Percentiles rank a stretch among this genome's conserved stretches.
Evolutionary conservation across 2,888 invertebrate genomes (phyloP).

Genomic region (Platypus cylindrus): DNA sequence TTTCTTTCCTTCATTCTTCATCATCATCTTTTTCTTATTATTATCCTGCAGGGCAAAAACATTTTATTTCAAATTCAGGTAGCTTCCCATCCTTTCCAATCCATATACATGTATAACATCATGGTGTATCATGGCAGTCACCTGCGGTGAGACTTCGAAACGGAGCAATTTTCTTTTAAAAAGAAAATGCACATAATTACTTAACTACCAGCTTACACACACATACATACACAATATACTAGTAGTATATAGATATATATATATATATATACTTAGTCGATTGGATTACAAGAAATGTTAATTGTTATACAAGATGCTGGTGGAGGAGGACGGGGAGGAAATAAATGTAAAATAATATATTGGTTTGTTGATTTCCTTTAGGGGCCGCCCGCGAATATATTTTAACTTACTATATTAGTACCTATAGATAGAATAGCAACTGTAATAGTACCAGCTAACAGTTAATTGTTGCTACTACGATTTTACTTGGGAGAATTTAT

Average conservation of each 20-base stretch:
- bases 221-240: constrained; percentile 14
- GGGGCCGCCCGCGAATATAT: constrained; percentile 1
- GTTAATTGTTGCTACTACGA: too few species aligned
- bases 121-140: constrained; percentile 21
- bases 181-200: constrained; percentile 27
- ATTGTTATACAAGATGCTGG: too few species aligned
- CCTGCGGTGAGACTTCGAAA: constrained; percentile 8
- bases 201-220: constrained; percentile 27
- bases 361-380: constrained; percentile 9
- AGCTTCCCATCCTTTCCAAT: constrained; percentile 21
- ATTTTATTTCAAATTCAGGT: constrained; percentile 27
- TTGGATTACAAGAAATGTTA: constrained; percentile 13
- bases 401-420: too few species aligned
- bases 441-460: too few species aligned
- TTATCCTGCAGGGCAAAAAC: constrained; percentile 16
- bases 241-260: too few species aligned
- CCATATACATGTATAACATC: constrained; percentile 18
- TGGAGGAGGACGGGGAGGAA: too few species aligned
- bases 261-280: too few species aligned
- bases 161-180: constrained; percentile 16
- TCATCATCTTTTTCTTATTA: too few species aligned
- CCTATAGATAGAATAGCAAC: too few species aligned
- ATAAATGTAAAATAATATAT: constrained; percentile 12
- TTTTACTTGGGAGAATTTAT: too few species aligned
- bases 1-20: too few species aligned